These are phyloP conservation scores for Sarcoramphus papa DNA, from an alignment of 2,797 vertebrate genomes.

Conservation along the genomic window DNA sequence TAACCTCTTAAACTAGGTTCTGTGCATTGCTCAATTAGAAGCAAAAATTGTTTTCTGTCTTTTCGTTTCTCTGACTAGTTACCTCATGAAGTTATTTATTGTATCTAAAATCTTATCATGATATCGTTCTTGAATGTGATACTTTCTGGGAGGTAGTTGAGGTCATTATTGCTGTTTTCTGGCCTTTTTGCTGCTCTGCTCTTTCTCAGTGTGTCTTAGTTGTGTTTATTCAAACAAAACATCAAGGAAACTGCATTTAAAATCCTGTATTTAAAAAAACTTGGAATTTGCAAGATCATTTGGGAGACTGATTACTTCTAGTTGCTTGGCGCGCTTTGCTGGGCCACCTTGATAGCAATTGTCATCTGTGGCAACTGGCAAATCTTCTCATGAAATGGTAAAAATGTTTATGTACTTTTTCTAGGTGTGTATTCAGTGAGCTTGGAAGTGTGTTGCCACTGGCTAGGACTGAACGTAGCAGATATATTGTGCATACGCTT, in stretches of 20 bases:
- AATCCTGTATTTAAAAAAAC: not conserved
- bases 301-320: not conserved
- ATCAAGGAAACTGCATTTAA: not conserved
- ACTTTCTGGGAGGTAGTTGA: not conserved
- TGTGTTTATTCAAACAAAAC: not conserved
- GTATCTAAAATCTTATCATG: not conserved
- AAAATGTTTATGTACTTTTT: not conserved
- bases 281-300: not conserved
- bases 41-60: not conserved
- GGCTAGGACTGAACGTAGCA: not conserved
- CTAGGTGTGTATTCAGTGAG: not conserved
- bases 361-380: not conserved
- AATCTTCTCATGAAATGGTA: not conserved
- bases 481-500: not conserved
- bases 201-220: not conserved
- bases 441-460: not conserved
- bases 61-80: not conserved
- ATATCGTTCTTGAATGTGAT: not conserved
- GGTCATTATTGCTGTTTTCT: not conserved
- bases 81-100: not conserved
- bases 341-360: not conserved
- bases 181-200: not conserved
- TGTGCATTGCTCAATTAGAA: not conserved
- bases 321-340: not conserved
- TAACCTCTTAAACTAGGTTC: not conserved